Conservation (phyloP, 2,797 vertebrate species). For the Lophotriccus pileatus region DNA sequence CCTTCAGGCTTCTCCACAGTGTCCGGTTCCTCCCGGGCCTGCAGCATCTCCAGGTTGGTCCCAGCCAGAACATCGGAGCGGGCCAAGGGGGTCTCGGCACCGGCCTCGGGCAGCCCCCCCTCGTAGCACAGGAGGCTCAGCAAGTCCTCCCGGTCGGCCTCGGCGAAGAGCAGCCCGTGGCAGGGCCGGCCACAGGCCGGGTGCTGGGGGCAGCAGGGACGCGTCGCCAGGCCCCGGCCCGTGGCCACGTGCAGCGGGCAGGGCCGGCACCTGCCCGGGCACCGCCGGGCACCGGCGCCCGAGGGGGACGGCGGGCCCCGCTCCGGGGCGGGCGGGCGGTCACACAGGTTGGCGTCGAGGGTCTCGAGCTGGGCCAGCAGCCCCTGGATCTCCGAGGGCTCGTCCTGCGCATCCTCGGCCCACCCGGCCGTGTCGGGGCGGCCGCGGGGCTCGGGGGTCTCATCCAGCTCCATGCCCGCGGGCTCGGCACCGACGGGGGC, state of each 20-base stretch:
- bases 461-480: neutral
- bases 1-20: constrained; percentile 68
- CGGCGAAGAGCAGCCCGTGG: constrained; percentile 83
- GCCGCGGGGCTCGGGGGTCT: neutral
- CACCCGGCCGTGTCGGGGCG: neutral
- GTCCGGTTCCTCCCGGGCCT: constrained; percentile 23
- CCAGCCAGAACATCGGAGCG: neutral
- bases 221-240: constrained; percentile 45
- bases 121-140: constrained; percentile 81
- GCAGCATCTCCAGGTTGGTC: neutral
- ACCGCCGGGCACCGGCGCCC: neutral
- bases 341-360: constrained; percentile 41
- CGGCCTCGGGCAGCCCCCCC: neutral
- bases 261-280: constrained; percentile 3
- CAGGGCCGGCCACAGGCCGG: neutral
- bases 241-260: constrained; percentile 74
- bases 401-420: constrained; percentile 46
- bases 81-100: neutral
- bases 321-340: neutral
- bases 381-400: constrained; percentile 70
- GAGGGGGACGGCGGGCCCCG: neutral
- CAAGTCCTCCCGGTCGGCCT: constrained; percentile 82
- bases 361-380: constrained; percentile 82
- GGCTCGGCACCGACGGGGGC: neutral
- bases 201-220: neutral